phyloP scores from a whole-genome alignment of 2,113 vertebrate species.

The Mustela lutreola region DNA sequence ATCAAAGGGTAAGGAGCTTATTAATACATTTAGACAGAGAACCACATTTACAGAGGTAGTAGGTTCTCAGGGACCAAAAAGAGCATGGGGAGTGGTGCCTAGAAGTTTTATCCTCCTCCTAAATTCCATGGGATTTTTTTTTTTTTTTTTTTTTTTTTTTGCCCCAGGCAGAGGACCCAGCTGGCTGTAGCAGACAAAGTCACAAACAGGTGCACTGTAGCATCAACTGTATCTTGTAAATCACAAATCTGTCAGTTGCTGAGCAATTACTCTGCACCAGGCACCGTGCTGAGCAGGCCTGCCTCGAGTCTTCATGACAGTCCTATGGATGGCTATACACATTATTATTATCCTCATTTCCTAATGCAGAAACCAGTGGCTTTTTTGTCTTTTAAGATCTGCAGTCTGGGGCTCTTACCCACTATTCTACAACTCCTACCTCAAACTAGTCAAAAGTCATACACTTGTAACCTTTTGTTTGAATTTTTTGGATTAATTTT shows the following conservation, averaged over 20 bases:
- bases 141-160: not conserved
- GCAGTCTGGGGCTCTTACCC: not conserved
- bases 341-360: not conserved
- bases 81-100: not conserved
- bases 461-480: not conserved
- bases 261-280: not conserved
- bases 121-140: not conserved
- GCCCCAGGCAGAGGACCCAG: not conserved
- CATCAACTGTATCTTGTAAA: not conserved
- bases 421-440: not conserved
- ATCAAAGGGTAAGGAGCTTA: not conserved
- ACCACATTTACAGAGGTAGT: not conserved
- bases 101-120: not conserved
- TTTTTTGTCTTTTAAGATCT: not conserved
- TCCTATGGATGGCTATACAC: not conserved
- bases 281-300: not conserved
- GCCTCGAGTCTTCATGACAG: not conserved
- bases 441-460: not conserved
- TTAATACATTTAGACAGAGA: not conserved
- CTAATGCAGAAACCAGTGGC: not conserved
- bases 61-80: not conserved
- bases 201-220: not conserved
- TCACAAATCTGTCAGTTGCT: not conserved
- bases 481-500: not conserved
- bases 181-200: not conserved